Evolutionary conservation across 1,140 invertebrate genomes (phyloP), one percentile per base, ranked within the genome.

Genomic region (Contarinia nasturtii): DNA sequence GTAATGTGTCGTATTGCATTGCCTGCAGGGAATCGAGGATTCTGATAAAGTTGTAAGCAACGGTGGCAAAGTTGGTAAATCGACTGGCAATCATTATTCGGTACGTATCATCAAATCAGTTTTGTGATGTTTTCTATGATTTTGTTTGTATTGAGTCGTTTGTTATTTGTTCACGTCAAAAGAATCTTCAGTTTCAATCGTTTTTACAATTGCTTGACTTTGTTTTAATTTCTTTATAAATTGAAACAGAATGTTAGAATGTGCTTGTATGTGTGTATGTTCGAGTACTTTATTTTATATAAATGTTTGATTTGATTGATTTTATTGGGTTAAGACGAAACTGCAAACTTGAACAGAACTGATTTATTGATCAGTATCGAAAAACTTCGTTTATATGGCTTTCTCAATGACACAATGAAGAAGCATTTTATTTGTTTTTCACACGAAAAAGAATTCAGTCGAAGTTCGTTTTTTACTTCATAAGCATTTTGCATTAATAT

Each of bases 61-160:
- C 60, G 59, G 59, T 60, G 60, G 57, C 60, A 63, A 63, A 63
- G 58, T 55, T 59, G 60, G 62, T 63, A 63, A 63, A 61, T 59
- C 59, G 52, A 54, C 58, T 57, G 56, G 57, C 57, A 58, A 59
- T 49, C 61, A 63, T 58, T 63, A 61, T 63, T 63, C 61, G 61
- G 61, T 63, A 63, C 61, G 61, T 63, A 63, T 63, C 61, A 60
- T 61, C 53, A 63, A 63, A 63, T 63, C 61, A 63, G 60, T 60
- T 42, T 49, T 38, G 33, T 43, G 41, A 43, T 43, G 20, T 43
- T 43, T 11, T 18, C 38, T 12, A n/a, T n/a, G n/a, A n/a, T n/a
- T 27, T 27, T 27, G 27, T 27, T 27, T 27, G 4, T 10, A 27
- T 27, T 27, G 3, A 10, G 27, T 27, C 27, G 27, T 27, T 27